phyloP scores from a whole-genome alignment of 2,888 invertebrate genomes.

The Syritta pipiens region DNA sequence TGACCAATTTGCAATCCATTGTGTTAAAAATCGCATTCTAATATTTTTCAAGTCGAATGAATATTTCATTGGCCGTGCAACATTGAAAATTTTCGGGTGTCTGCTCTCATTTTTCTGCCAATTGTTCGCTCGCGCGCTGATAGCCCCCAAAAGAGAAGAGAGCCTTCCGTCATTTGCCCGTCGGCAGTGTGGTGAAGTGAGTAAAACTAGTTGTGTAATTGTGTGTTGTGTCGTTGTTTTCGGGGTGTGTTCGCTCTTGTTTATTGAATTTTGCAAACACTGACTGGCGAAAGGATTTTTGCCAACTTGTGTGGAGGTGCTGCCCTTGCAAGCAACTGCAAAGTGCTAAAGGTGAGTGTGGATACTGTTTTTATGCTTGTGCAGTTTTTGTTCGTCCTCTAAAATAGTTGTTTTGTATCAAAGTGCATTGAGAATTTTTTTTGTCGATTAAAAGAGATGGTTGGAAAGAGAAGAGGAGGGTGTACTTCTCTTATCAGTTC shows the following conservation, averaged over 20 bases:
- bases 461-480: background rate
- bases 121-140: conserved; percentile 36
- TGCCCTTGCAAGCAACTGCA: no score
- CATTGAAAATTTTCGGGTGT: conserved; percentile 68
- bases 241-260: conserved; percentile 69
- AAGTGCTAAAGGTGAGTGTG: conserved; percentile 25
- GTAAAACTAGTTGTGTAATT: conserved; percentile 50
- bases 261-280: conserved; percentile 66
- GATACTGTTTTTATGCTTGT: background rate
- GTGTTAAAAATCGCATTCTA: conserved; percentile 25
- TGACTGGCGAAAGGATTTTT: conserved; percentile 14
- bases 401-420: no score
- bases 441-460: conserved; percentile 6
- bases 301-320: no score
- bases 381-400: no score
- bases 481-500: conserved; percentile 21
- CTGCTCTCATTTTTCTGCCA: conserved; percentile 48
- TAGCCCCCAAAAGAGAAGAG: conserved; percentile 27
- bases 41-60: conserved; percentile 39
- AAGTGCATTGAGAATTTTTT: conserved; percentile 8
- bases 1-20: background rate
- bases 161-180: conserved; percentile 10
- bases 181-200: conserved; percentile 21
- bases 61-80: conserved; percentile 59
- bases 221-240: conserved; percentile 42